Evolutionary conservation across 2,797 vertebrate species (phyloP).

Genomic region (Lagodon rhomboides): DNA sequence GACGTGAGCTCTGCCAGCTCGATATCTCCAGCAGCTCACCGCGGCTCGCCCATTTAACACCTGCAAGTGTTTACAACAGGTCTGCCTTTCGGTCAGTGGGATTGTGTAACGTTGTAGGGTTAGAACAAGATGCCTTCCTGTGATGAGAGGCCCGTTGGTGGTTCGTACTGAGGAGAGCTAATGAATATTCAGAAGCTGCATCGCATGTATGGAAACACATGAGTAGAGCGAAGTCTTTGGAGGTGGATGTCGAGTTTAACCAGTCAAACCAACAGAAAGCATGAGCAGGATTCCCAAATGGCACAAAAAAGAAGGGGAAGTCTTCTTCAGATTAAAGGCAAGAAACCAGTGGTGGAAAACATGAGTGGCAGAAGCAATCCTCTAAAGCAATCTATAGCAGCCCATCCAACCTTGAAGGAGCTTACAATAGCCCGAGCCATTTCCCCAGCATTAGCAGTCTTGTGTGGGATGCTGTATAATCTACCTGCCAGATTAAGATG

Average conservation of each 20-base stretch:
- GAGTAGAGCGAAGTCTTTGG: constrained; percentile 37
- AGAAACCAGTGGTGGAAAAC: constrained; percentile 70
- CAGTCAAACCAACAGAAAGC: constrained; percentile 52
- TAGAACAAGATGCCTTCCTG: constrained; percentile 40
- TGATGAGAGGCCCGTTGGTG: constrained; percentile 26
- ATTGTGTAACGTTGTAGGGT: constrained; percentile 6
- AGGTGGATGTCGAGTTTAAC: constrained; percentile 53
- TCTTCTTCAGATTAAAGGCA: constrained; percentile 67
- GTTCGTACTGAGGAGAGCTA: constrained; percentile 18
- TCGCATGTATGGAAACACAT: constrained; percentile 32
- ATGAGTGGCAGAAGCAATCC: constrained; percentile 81
- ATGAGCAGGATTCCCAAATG: constrained; percentile 47
- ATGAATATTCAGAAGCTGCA: constrained; percentile 57
- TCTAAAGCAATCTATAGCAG: constrained; percentile 79
- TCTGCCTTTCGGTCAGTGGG: constrained; percentile 53
- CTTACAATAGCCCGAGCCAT: constrained; percentile 74
- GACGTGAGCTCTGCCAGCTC: constrained; percentile 54
- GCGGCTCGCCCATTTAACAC: constrained; percentile 37
- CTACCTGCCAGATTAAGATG: constrained; percentile 88
- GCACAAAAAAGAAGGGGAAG: constrained; percentile 35
- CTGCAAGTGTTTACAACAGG: constrained; percentile 54
- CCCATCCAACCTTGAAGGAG: constrained; percentile 83
- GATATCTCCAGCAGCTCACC: constrained; percentile 34
- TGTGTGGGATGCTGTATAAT: constrained; percentile 85
- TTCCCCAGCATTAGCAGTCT: constrained; percentile 80